phyloP scores from a whole-genome alignment of 2,888 invertebrate species.

The Polia nebulosa region DNA sequence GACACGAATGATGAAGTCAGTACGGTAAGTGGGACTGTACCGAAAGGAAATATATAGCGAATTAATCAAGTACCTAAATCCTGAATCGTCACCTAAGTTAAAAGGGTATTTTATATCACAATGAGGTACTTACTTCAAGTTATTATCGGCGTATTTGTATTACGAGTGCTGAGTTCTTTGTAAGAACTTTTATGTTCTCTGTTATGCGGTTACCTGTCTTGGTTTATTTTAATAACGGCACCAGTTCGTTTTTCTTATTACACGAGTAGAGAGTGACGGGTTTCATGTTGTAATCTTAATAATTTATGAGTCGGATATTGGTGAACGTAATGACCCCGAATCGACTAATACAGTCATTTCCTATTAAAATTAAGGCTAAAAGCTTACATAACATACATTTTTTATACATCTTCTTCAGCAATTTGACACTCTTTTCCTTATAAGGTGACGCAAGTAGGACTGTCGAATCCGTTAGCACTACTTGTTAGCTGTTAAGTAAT shows the following conservation, averaged over 20 bases:
- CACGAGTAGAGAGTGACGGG: not conserved
- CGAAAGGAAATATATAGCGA: too few relatives aligned
- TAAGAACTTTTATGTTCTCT: not conserved
- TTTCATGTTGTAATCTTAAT: constrained; percentile 2
- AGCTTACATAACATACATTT: constrained; percentile 16
- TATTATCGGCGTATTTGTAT: not conserved
- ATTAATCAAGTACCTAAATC: not conserved
- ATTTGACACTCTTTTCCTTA: constrained; percentile 30
- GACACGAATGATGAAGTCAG: too few relatives aligned
- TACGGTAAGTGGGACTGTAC: too few relatives aligned
- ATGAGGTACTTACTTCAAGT: not conserved
- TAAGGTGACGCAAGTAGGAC: constrained; percentile 17
- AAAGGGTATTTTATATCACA: not conserved
- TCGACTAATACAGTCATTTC: constrained; percentile 19
- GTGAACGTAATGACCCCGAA: constrained; percentile 34
- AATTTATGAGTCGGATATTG: constrained; percentile 18
- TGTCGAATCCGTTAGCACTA: constrained; percentile 22
- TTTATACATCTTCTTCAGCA: constrained; percentile 27
- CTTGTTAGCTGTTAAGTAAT: constrained; percentile 39
- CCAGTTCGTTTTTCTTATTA: not conserved
- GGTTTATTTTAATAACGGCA: not conserved
- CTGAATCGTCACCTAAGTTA: not conserved
- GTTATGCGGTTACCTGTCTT: not conserved
- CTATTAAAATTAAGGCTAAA: constrained; percentile 7
- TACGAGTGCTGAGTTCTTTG: not conserved